These are phyloP conservation scores for Cetoscarus ocellatus DNA, from an alignment of 2,797 vertebrate genomes.

Conservation along the genomic window DNA sequence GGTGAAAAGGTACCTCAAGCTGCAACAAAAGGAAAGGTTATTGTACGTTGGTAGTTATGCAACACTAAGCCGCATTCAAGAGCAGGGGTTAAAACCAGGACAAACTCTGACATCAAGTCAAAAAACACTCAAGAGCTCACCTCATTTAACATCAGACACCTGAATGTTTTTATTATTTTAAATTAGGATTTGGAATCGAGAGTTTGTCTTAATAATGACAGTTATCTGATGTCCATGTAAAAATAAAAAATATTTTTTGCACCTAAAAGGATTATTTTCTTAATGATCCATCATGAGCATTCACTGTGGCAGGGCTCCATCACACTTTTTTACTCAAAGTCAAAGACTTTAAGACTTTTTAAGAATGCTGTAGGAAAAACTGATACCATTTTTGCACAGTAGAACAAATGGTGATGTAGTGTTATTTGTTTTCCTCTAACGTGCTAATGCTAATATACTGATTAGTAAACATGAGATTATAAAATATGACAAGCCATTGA, in stretches of 20 bases:
- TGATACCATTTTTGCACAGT: too few relatives aligned
- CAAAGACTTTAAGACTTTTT: too few relatives aligned
- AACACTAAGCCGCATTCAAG: background rate
- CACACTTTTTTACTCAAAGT: too few relatives aligned
- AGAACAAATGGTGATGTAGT: too few relatives aligned
- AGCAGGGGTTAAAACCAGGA: background rate
- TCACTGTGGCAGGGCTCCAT: background rate
- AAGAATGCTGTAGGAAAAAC: background rate
- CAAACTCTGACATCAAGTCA: background rate
- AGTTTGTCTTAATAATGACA: too few relatives aligned
- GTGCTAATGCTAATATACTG: too few relatives aligned
- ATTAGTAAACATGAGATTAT: too few relatives aligned
- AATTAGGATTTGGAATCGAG: background rate
- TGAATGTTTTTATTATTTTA: background rate
- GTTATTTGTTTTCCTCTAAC: too few relatives aligned
- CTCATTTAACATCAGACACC: background rate
- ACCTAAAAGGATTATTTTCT: too few relatives aligned
- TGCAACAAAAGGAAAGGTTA: conserved; percentile 1
- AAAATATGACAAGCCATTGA: too few relatives aligned
- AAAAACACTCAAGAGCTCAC: background rate
- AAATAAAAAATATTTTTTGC: background rate
- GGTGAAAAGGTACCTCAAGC: conserved; percentile 10
- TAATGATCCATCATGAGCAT: background rate
- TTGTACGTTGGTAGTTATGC: background rate
- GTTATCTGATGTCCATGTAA: conserved; percentile 1